Base-by-base conservation (phyloP, 2,113 vertebrate genomes). In the Leptobrachium ailaonicum region DNA sequence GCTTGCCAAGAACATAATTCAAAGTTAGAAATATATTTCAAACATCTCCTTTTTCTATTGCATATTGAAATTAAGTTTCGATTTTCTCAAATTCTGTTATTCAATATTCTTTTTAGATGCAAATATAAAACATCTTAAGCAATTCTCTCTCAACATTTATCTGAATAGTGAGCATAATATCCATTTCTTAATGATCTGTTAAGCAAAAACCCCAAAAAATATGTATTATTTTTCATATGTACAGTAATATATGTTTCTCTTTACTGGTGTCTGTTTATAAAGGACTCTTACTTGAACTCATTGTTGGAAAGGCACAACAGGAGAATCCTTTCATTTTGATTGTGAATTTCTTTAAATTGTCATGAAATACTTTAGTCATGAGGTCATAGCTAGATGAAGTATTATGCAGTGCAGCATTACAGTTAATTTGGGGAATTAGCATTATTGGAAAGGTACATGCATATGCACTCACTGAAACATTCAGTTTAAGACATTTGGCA, bases 31-130 rank as follows among this genome's bases (percentile, higher is more conserved):
- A 81, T 81, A 81, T 81, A 63, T 75, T 81, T 81, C 63, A 81
- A 58, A 75, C 54, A 81, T 81, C 79, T 75, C 41, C 66, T 58
- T 74, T 80, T 74, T 81, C 79, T 81, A 75, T 72, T 75, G 79
- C 75, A 72, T 81, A 81, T 81, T 75, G 72, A 74, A 81, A 81
- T 81, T 81, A 81, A 81, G 71, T 75, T 81, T 81, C 71, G 68
- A 75, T 75, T 81, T 75, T 67, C 63, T 75, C 53, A 75, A 81
- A 81, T 69, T 81, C 79, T 75, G 63, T 69, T 75, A 75, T 81
- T 81, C 72, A 81, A 75, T 81, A 60, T 81, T 81, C 79, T 81
- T 81, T 81, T 81, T 73, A 80, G 74, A 80, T 80, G 78, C 78
- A 81, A 81, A 81, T 80, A 71, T 73, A 75, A 81, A 79, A 75